A percentile compares a stretch with the other conserved stretches of the same genome.
Conservation (phyloP, 2,797 vertebrate species). For the Miichthys miiuy region DNA sequence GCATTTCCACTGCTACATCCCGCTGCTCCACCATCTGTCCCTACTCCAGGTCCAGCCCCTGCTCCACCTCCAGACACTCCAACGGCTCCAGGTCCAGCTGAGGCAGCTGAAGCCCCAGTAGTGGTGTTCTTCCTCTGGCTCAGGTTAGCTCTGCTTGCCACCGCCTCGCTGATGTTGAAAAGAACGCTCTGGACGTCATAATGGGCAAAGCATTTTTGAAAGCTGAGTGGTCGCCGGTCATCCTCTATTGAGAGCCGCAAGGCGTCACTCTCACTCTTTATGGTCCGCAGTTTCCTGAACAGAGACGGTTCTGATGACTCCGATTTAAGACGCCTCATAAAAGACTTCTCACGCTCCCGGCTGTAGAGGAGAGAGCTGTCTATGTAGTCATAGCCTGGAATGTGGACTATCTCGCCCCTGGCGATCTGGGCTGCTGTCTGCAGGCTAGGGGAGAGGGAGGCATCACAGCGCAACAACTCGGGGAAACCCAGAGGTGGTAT, state of each 20-base stretch:
- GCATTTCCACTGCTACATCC: slow-evolving; percentile 73
- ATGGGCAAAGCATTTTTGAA: slow-evolving; percentile 96
- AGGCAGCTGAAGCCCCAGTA: slow-evolving; percentile 95
- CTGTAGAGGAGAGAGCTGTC: slow-evolving; percentile 88
- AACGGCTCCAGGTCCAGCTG: slow-evolving; percentile 72
- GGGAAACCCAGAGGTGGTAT: slow-evolving; percentile 88
- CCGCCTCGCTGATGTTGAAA: slow-evolving; percentile 96
- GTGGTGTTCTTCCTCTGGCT: slow-evolving; percentile 96
- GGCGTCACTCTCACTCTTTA: slow-evolving; percentile 93
- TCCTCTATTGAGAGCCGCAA: slow-evolving; percentile 89
- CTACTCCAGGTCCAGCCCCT: slow-evolving; percentile 41
- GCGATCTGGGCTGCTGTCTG: slow-evolving; percentile 95
- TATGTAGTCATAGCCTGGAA: slow-evolving; percentile 93
- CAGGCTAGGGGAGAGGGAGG: slow-evolving; percentile 92
- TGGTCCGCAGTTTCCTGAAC: slow-evolving; percentile 92
- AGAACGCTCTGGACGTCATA: slow-evolving; percentile 98
- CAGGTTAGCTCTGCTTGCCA: slow-evolving; percentile 89
- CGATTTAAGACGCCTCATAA: slow-evolving; percentile 91
- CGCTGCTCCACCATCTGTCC: slow-evolving; percentile 55
- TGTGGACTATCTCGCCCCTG: slow-evolving; percentile 92
- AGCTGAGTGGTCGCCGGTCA: slow-evolving; percentile 90
- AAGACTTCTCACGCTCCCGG: slow-evolving; percentile 91
- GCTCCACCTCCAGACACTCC: slow-evolving; percentile 39
- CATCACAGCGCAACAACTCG: slow-evolving; percentile 90
- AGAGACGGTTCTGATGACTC: slow-evolving; percentile 93